Conservation (phyloP, 2,797 vertebrate species). For the Taenioides sp. region DNA sequence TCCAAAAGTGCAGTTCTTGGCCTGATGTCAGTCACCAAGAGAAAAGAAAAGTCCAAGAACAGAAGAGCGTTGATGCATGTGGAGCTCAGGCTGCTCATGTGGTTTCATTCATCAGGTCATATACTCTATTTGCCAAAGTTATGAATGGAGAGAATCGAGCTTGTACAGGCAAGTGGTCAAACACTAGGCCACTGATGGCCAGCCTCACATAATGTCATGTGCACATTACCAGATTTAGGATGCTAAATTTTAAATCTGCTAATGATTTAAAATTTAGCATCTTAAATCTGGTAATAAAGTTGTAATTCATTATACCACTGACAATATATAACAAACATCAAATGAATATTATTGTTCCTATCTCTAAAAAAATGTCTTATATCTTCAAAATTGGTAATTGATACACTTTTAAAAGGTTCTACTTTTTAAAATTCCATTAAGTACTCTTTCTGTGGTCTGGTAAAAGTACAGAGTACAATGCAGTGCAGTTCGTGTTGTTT, state of each 20-base stretch:
- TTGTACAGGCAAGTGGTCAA: not conserved
- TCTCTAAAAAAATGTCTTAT: too few relatives aligned
- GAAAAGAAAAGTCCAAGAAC: not conserved
- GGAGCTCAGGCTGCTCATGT: not conserved
- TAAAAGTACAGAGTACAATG: not conserved
- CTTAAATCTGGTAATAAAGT: not conserved
- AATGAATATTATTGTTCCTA: too few relatives aligned
- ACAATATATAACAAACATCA: too few relatives aligned
- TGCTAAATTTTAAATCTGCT: not conserved
- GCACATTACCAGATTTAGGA: not conserved
- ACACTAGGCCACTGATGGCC: not conserved
- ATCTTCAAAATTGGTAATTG: too few relatives aligned
- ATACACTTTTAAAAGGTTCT: too few relatives aligned
- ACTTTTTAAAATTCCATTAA: not conserved
- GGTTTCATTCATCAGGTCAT: not conserved
- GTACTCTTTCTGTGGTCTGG: not conserved
- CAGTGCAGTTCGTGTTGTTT: not conserved
- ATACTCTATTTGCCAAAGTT: not conserved
- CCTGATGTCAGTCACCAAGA: not conserved
- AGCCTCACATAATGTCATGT: not conserved
- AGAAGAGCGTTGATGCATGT: not conserved
- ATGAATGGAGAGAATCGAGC: not conserved
- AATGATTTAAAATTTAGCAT: not conserved
- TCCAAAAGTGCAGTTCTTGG: not conserved
- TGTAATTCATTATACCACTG: not conserved